Evolutionary conservation across 2,113 vertebrate genomes (phyloP), one percentile per base, ranked within the genome.

Genomic region (Daphoenositta chrysoptera): DNA sequence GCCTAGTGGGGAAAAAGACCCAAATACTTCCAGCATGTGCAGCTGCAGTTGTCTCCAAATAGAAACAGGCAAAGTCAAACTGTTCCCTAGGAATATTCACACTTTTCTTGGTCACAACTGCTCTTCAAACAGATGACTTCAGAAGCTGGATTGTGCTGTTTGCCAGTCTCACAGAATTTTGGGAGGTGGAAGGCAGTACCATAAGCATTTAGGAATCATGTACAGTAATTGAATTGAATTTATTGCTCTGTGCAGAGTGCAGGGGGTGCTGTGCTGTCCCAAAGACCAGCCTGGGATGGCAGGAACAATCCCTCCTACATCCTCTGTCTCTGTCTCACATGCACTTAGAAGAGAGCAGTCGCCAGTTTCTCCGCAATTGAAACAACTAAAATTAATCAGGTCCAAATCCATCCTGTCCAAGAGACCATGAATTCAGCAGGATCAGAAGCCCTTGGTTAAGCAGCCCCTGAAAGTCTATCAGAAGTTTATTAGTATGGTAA

Each of bases 401-500:
- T 66, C 42, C 40, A 68, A 94, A 88, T 91, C 77, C 61, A 66
- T 82, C 71, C 70, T 71, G 60, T 77, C 85, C 86, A 95, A 77
- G 86, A 65, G 79, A 86, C 47, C 76, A 72, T 76, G 92, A 92
- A 94, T 96, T 94, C 85, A 93, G 69, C 87, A 93, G 93, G 90
- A 83, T 96, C 78, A 77, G 89, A 86, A 90, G 68, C 76, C 86
- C 79, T 89, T 58, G 87, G 80, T 88, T 95, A 88, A 96, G 86
- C 78, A 80, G 71, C 60, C 64, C 54, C 94, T 87, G 80, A 83
- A 96, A 97, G 83, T 96, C 87, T 95, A 87, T 87, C 93, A 96
- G 86, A 96, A 93, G 88, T 91, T 96, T 91, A 89, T 95, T 87
- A 94, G 86, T 83, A 87, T 91, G 89, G 66, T 82, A 83, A 96